Evolutionary conservation across 1,140 invertebrate genomes (phyloP).

Genomic region (Cheumatopsyche charites): DNA sequence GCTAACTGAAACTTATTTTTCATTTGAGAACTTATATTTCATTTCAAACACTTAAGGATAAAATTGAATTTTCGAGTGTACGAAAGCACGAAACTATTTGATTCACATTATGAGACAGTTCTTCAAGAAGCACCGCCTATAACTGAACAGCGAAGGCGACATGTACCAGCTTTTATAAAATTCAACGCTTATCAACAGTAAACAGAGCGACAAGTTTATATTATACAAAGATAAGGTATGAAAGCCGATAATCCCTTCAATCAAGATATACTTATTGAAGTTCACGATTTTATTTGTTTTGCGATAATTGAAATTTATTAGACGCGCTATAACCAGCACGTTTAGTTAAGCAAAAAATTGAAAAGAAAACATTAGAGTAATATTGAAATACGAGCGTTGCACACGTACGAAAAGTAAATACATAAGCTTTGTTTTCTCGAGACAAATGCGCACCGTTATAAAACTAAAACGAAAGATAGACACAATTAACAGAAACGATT

Average conservation of each 20-base stretch:
- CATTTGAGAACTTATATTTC: background rate
- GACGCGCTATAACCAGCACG: too few relatives aligned
- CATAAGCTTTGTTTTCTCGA: too few relatives aligned
- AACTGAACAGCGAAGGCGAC: background rate
- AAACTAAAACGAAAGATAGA: too few relatives aligned
- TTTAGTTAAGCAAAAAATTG: too few relatives aligned
- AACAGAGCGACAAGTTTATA: slow-evolving; percentile 2
- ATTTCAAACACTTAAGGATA: slow-evolving; percentile 7
- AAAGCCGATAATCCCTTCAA: slow-evolving; percentile 3
- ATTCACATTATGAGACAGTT: background rate
- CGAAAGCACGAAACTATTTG: background rate
- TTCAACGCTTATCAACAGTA: slow-evolving; percentile 1
- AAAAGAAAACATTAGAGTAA: too few relatives aligned
- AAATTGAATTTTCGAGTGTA: background rate
- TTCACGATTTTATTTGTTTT: background rate
- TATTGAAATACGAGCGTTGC: too few relatives aligned
- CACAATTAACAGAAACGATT: too few relatives aligned
- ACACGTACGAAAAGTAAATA: too few relatives aligned
- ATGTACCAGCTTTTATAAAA: background rate
- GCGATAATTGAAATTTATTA: too few relatives aligned
- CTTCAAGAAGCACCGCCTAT: background rate
- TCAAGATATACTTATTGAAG: slow-evolving; percentile 12
- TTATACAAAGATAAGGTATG: background rate
- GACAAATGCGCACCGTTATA: too few relatives aligned
- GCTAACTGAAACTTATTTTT: slow-evolving; percentile 6